Conservation (phyloP, 2,888 invertebrate genomes). For the Drosophila rubida region DNA sequence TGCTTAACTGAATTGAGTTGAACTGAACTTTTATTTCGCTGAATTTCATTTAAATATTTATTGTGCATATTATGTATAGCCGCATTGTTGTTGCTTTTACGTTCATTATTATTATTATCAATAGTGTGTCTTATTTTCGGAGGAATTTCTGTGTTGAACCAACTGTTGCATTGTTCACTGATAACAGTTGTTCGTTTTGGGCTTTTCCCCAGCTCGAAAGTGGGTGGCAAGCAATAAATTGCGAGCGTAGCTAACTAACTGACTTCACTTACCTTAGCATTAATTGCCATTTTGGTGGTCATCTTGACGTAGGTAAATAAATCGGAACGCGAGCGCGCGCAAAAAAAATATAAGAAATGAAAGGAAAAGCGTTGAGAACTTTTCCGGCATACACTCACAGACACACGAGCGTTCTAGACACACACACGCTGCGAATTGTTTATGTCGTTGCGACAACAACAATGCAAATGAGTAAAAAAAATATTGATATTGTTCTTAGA, state of each 20-base stretch:
- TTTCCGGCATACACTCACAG: constrained; percentile 37
- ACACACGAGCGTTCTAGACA: constrained; percentile 3
- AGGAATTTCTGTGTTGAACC: constrained; percentile 10
- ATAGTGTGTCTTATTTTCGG: neutral
- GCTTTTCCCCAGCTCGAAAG: constrained; percentile 1
- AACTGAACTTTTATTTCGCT: neutral
- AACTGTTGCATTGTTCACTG: constrained; percentile 24
- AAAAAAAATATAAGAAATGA: constrained; percentile 23
- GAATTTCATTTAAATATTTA: neutral
- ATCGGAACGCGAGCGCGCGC: constrained; percentile 9
- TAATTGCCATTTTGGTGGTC: constrained; percentile 83
- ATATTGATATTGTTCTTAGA: neutral
- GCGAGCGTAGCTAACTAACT: neutral
- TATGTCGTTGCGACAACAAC: constrained; percentile 5
- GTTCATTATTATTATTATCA: constrained; percentile 1
- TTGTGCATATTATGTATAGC: neutral
- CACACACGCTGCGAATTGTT: constrained; percentile 17
- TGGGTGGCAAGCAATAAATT: neutral
- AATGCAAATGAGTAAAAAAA: constrained; percentile 2
- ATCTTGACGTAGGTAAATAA: constrained; percentile 48
- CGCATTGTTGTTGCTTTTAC: neutral
- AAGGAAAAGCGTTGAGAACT: constrained; percentile 48
- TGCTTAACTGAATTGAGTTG: neutral
- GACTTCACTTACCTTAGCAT: constrained; percentile 72
- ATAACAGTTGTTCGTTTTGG: constrained; percentile 14